Percentiles rank a stretch among this genome's conserved stretches.
Evolutionary conservation across 1,140 invertebrate species (phyloP).

Genomic region (Pogonognathellus flavescens): DNA sequence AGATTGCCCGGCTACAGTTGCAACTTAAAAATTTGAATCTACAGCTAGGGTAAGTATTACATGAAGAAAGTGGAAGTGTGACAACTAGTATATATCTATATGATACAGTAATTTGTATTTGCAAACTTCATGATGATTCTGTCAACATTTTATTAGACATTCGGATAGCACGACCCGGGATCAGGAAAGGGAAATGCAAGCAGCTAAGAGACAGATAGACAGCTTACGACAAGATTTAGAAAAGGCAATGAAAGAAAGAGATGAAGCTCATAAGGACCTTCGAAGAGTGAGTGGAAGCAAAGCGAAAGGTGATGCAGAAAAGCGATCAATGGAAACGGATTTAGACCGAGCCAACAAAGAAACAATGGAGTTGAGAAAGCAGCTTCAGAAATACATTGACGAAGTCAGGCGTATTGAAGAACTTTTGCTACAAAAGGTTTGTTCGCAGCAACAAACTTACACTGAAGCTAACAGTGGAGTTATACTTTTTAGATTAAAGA

Average conservation of each 20-base stretch:
- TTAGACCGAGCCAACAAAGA: slow-evolving; percentile 59
- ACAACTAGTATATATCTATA: too few relatives aligned
- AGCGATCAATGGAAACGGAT: slow-evolving; percentile 52
- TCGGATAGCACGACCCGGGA: slow-evolving; percentile 56
- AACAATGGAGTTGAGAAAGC: slow-evolving; percentile 59
- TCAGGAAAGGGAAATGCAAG: slow-evolving; percentile 56
- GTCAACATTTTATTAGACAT: slow-evolving; percentile 46
- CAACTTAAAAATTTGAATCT: slow-evolving; percentile 59
- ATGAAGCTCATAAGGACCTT: slow-evolving; percentile 60
- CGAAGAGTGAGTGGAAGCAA: slow-evolving; percentile 11
- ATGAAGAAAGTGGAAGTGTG: too few relatives aligned
- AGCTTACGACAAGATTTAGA: slow-evolving; percentile 60
- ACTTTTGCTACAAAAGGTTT: slow-evolving; percentile 60
- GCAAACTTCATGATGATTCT: neutral
- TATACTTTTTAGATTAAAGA: too few relatives aligned
- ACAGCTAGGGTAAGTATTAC: slow-evolving; percentile 60
- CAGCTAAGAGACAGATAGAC: slow-evolving; percentile 49
- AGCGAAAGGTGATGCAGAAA: slow-evolving; percentile 55
- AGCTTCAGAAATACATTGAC: slow-evolving; percentile 66
- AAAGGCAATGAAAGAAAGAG: slow-evolving; percentile 55
- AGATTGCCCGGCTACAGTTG: slow-evolving; percentile 52
- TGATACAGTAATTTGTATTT: neutral
- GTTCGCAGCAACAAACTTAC: too few relatives aligned
- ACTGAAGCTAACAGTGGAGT: too few relatives aligned
- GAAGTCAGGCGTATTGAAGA: slow-evolving; percentile 66